Percentiles rank a stretch among this genome's conserved stretches.
Conservation (phyloP, 1,140 invertebrate genomes). For the Pachypsylla venusta region DNA sequence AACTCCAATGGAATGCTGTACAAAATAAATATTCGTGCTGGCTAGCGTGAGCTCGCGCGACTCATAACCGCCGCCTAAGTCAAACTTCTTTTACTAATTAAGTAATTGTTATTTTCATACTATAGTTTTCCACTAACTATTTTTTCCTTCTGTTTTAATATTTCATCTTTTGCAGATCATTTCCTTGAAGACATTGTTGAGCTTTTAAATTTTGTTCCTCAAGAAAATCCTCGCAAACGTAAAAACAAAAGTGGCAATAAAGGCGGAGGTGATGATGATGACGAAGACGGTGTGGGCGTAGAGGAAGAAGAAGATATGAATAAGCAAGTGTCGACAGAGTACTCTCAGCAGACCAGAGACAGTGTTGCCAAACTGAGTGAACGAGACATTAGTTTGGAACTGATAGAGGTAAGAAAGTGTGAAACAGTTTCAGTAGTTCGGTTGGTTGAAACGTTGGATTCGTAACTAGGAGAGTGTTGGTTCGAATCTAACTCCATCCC, state of each 20-base stretch:
- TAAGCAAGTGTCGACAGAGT: constrained; percentile 37
- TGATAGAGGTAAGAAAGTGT: constrained; percentile 49
- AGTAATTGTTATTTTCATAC: too few relatives aligned
- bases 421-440: too few relatives aligned
- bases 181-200: constrained; percentile 82
- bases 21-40: too few relatives aligned
- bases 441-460: too few relatives aligned
- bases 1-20: too few relatives aligned
- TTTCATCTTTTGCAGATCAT: constrained; percentile 44
- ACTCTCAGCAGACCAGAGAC: constrained; percentile 44
- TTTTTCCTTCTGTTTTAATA: too few relatives aligned
- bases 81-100: too few relatives aligned
- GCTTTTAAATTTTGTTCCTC: constrained; percentile 62
- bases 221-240: constrained; percentile 48
- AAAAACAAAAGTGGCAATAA: constrained; percentile 40
- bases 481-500: too few relatives aligned
- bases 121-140: too few relatives aligned
- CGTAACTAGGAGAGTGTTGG: too few relatives aligned
- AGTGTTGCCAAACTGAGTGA: constrained; percentile 66
- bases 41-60: too few relatives aligned
- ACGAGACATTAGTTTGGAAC: constrained; percentile 80
- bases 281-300: constrained; percentile 31
- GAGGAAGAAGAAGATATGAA: constrained; percentile 61
- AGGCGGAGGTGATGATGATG: constrained; percentile 43
- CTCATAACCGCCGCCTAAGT: too few relatives aligned